Conservation (phyloP, 2,888 invertebrate genomes). For the Encarsia formosa region DNA sequence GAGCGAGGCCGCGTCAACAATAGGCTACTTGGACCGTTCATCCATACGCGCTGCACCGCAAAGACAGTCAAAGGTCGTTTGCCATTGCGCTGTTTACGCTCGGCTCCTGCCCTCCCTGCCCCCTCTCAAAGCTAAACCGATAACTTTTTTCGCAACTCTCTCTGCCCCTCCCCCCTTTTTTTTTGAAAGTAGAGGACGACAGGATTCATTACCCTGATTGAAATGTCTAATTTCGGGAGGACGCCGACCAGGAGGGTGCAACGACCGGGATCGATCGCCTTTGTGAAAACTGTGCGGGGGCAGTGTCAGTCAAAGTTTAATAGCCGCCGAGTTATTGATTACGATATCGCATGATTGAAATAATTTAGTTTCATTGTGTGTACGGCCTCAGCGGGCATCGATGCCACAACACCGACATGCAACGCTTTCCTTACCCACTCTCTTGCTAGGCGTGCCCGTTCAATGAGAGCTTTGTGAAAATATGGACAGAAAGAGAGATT, state of each 20-base stretch:
- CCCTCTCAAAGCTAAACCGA: background rate
- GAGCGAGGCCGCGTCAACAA: conserved; percentile 9
- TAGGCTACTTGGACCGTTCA: conserved; percentile 21
- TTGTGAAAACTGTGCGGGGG: conserved; percentile 6
- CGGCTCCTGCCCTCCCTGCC: background rate
- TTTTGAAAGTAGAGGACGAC: background rate
- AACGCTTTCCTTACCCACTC: background rate
- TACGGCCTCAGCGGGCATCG: conserved; percentile 3
- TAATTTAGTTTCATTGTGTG: conserved; percentile 37
- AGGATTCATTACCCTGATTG: background rate
- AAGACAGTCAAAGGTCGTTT: conserved; percentile 32
- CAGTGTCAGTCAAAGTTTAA: no score
- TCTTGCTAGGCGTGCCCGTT: background rate
- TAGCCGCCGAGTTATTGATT: conserved; percentile 44
- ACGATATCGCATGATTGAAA: conserved; percentile 48
- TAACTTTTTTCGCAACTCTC: background rate
- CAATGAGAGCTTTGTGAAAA: background rate
- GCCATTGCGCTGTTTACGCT: conserved; percentile 23
- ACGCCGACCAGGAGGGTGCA: background rate
- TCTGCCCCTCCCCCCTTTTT: background rate
- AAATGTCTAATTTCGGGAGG: background rate
- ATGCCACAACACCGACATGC: conserved; percentile 10
- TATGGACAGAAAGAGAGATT: no score
- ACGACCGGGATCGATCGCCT: conserved; percentile 11
- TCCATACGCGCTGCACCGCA: conserved; percentile 23